These are phyloP conservation scores for Pseudoatta argentina DNA, from an alignment of 1,140 invertebrate species.

Conservation along the genomic window DNA sequence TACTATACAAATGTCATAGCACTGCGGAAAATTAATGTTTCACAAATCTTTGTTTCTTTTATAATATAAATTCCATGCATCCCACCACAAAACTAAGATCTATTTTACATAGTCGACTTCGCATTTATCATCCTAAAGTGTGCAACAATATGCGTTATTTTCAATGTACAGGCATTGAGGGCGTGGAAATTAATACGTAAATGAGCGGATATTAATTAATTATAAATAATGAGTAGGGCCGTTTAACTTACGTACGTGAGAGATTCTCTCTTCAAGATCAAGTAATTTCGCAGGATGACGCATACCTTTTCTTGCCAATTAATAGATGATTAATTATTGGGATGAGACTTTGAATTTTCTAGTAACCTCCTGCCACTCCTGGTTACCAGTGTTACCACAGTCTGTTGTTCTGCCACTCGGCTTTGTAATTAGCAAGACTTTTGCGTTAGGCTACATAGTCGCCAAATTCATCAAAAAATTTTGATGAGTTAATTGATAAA, in stretches of 20 bases:
- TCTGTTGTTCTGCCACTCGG: conserved; percentile 72
- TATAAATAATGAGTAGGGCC: conserved; percentile 78
- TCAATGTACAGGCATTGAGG: conserved; percentile 46
- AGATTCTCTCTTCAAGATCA: conserved; percentile 73
- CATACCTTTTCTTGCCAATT: conserved; percentile 83
- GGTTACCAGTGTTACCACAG: conserved; percentile 47
- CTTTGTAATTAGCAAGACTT: conserved; percentile 60
- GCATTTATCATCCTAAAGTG: conserved; percentile 56
- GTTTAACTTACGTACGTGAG: conserved; percentile 68
- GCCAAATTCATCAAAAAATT: conserved; percentile 44
- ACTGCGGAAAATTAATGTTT: conserved; percentile 45
- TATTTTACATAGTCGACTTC: conserved; percentile 30
- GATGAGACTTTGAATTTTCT: conserved; percentile 81
- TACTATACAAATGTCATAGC: conserved; percentile 6
- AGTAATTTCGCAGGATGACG: conserved; percentile 79
- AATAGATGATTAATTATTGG: conserved; percentile 83
- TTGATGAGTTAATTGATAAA: conserved; percentile 50
- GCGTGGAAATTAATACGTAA: conserved; percentile 73
- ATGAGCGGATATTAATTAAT: conserved; percentile 79
- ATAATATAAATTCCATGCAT: conserved; percentile 46
- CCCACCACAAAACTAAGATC: conserved; percentile 40
- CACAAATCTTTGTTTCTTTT: conserved; percentile 50
- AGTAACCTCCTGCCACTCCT: conserved; percentile 53
- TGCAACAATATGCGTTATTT: conserved; percentile 53
- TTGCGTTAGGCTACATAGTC: conserved; percentile 34